These are phyloP conservation scores for Tamandua tetradactyla DNA, from an alignment of 2,797 vertebrate species.

Conservation along the genomic window DNA sequence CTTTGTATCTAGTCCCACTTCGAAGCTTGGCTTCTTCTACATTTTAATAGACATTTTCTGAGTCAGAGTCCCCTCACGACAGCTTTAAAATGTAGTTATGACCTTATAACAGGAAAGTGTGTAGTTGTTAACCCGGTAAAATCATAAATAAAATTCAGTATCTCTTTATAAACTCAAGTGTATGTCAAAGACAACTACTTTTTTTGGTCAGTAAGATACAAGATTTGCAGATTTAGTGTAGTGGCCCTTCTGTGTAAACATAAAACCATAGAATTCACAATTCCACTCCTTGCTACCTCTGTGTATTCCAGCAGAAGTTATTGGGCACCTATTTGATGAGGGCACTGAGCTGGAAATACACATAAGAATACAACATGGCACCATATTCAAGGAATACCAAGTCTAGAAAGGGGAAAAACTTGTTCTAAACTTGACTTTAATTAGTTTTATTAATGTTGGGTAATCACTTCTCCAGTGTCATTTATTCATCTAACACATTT, in stretches of 20 bases:
- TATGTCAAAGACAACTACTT: neutral
- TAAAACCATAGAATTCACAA: neutral
- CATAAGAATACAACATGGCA: neutral
- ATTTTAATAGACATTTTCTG: constrained; percentile 18
- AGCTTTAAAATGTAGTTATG: neutral
- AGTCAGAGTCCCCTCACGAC: neutral
- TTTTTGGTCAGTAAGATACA: neutral
- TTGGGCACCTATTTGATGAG: neutral
- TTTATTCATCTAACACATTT: neutral
- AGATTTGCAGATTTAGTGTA: neutral
- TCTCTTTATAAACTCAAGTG: neutral
- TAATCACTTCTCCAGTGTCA: neutral
- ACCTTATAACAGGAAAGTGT: neutral
- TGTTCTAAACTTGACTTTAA: neutral
- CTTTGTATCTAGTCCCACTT: neutral
- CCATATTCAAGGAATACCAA: neutral
- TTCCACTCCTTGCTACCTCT: neutral
- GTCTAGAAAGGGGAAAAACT: neutral
- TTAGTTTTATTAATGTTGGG: neutral
- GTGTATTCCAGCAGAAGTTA: neutral
- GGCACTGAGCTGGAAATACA: neutral
- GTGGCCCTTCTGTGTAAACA: neutral
- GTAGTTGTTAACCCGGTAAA: neutral
- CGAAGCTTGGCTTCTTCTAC: constrained; percentile 14
- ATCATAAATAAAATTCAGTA: neutral